Conservation (phyloP, 2,113 vertebrate species). For the Pogonocichla stellata region DNA sequence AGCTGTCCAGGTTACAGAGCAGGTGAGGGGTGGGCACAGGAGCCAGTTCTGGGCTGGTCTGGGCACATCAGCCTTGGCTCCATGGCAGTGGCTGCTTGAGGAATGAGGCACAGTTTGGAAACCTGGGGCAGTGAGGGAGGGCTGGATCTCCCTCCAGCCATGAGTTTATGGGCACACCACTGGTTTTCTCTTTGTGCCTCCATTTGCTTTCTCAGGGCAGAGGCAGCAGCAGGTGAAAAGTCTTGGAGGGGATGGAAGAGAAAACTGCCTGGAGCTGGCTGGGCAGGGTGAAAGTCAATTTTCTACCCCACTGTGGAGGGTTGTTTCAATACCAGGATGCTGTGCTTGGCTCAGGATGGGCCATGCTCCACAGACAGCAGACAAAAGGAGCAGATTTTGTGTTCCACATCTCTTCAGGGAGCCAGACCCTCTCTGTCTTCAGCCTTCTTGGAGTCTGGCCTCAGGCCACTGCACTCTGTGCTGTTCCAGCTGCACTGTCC, state of each 20-base stretch:
- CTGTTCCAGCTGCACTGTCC: not conserved
- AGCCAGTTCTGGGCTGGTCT: not conserved
- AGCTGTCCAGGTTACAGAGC: not conserved
- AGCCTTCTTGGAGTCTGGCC: not conserved
- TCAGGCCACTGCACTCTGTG: not conserved
- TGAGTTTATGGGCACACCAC: accelerated
- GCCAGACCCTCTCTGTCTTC: not conserved
- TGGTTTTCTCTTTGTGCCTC: not conserved
- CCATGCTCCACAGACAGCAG: not conserved
- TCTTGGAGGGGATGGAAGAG: not conserved
- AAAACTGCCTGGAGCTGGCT: not conserved
- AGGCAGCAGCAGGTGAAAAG: not conserved
- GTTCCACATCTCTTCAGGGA: not conserved
- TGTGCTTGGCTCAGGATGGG: not conserved
- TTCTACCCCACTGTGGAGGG: not conserved
- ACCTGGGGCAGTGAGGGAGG: not conserved
- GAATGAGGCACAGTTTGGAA: not conserved
- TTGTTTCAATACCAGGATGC: not conserved
- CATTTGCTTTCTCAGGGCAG: not conserved
- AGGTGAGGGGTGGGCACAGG: not conserved
- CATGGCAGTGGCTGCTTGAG: not conserved
- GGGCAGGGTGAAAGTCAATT: not conserved
- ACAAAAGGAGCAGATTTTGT: not conserved
- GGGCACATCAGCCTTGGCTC: not conserved
- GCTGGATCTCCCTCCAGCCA: not conserved